Evolutionary conservation across 2,797 vertebrate genomes (phyloP).

Genomic region (Remorina albescens): DNA sequence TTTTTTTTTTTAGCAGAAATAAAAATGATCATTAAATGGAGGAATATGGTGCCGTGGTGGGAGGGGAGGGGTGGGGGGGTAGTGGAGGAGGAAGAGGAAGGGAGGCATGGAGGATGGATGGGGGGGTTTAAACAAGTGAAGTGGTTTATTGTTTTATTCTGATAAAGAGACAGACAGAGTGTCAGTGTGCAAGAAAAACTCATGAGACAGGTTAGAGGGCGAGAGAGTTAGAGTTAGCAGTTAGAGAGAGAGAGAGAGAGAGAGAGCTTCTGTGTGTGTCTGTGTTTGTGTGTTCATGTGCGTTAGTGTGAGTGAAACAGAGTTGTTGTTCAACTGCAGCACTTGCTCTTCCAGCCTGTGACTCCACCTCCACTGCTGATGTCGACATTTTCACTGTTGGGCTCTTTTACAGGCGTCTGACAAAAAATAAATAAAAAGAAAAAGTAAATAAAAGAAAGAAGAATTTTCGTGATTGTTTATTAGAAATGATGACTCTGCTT

Average conservation of each 20-base stretch:
- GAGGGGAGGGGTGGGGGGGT: slow-evolving; percentile 76
- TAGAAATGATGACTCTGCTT: no score
- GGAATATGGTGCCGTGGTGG: slow-evolving; percentile 79
- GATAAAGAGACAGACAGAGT: slow-evolving; percentile 83
- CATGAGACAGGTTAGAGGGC: slow-evolving; percentile 78
- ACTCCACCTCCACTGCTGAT: slow-evolving; percentile 96
- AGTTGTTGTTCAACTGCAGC: slow-evolving; percentile 91
- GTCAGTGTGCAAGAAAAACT: slow-evolving; percentile 82
- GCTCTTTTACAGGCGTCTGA: slow-evolving; percentile 99
- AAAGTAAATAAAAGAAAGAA: no score
- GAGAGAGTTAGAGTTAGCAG: slow-evolving; percentile 77
- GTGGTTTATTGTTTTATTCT: slow-evolving; percentile 77
- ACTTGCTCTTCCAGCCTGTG: slow-evolving; percentile 99
- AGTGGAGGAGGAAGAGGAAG: slow-evolving; percentile 76
- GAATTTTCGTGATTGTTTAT: no score
- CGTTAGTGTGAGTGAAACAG: slow-evolving; percentile 70
- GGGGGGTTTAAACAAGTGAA: slow-evolving; percentile 74
- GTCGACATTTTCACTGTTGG: slow-evolving; percentile 99
- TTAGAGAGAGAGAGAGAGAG: slow-evolving; percentile 61
- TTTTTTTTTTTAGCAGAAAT: slow-evolving; percentile 90
- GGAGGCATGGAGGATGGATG: slow-evolving; percentile 57
- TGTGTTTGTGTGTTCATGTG: slow-evolving; percentile 49
- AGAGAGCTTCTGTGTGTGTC: slow-evolving; percentile 41
- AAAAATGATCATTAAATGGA: slow-evolving; percentile 90
- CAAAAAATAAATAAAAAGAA: neutral